Percentiles rank a stretch among this genome's conserved stretches.
These are phyloP conservation scores for Zootermopsis nevadensis DNA, from an alignment of 2,888 invertebrate genomes.

Conservation along the genomic window DNA sequence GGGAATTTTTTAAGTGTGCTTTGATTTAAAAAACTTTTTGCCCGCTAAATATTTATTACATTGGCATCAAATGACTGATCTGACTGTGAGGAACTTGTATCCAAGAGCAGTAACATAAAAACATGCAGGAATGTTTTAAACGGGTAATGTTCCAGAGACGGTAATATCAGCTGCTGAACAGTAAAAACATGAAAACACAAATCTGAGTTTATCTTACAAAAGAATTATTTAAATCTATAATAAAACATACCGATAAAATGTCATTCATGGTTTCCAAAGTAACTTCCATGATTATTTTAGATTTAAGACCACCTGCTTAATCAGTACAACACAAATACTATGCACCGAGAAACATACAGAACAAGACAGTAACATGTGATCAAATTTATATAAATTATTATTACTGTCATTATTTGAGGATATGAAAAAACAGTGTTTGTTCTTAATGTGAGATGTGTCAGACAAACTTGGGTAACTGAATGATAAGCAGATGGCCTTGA, in stretches of 20 bases:
- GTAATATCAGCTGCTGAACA: conserved; percentile 1
- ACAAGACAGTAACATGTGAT: no score
- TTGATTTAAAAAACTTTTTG: no score
- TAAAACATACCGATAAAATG: background rate
- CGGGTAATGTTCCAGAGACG: conserved; percentile 7
- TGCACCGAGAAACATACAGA: background rate
- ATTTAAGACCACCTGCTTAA: background rate
- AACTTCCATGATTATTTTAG: conserved; percentile 3
- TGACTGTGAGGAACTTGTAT: background rate
- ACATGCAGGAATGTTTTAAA: conserved; percentile 23
- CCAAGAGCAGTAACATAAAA: background rate
- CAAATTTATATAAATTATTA: no score
- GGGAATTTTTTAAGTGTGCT: no score
- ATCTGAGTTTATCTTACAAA: background rate
- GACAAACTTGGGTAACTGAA: background rate
- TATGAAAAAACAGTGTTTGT: no score
- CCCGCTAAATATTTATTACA: no score
- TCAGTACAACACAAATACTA: background rate
- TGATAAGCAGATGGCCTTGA: background rate
- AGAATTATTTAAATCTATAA: conserved; percentile 3
- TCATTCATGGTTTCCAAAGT: conserved; percentile 4
- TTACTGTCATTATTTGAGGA: no score
- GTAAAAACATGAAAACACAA: conserved; percentile 2
- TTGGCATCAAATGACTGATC: no score
- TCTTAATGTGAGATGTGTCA: no score